These are phyloP conservation scores for Drosophila silvestris DNA, from an alignment of 2,888 invertebrate species.

Conservation along the genomic window DNA sequence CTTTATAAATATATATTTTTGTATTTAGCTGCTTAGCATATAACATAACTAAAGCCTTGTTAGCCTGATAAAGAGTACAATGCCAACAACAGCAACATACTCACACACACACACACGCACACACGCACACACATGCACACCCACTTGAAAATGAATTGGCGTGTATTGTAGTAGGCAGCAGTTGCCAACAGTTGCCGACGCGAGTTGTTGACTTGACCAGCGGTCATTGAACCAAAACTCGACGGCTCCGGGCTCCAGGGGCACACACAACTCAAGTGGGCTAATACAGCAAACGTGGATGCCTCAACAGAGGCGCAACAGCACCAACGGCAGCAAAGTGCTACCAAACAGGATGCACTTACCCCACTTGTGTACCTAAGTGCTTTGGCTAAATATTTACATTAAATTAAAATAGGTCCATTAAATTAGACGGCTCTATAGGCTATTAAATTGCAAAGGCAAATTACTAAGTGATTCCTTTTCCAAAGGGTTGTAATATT, in stretches of 20 bases:
- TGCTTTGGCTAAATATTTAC: conserved; percentile 36
- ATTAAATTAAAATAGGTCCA: conserved; percentile 16
- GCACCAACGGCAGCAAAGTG: neutral
- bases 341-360: conserved; percentile 28
- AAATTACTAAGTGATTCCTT: neutral
- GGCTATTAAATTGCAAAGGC: neutral
- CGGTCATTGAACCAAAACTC: conserved; percentile 53
- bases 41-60: conserved; percentile 74
- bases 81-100: conserved; percentile 27
- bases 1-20: conserved; percentile 11
- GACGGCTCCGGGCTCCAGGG: conserved; percentile 3
- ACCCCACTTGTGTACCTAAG: conserved; percentile 4
- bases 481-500: neutral
- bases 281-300: conserved; percentile 18
- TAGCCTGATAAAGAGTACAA: conserved; percentile 66
- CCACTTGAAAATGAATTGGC: conserved; percentile 58
- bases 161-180: conserved; percentile 50
- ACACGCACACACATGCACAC: conserved; percentile 25
- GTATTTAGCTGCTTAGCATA: conserved; percentile 73
- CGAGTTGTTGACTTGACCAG: conserved; percentile 63
- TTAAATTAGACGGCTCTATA: neutral
- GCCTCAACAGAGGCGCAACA: conserved; percentile 11
- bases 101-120: neutral
- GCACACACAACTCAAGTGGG: conserved; percentile 38
- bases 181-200: conserved; percentile 36